A percentile compares a stretch with the other conserved stretches of the same genome.
phyloP scores from a whole-genome alignment of 2,797 vertebrate genomes.

The Triplophysa yarkandensis region DNA sequence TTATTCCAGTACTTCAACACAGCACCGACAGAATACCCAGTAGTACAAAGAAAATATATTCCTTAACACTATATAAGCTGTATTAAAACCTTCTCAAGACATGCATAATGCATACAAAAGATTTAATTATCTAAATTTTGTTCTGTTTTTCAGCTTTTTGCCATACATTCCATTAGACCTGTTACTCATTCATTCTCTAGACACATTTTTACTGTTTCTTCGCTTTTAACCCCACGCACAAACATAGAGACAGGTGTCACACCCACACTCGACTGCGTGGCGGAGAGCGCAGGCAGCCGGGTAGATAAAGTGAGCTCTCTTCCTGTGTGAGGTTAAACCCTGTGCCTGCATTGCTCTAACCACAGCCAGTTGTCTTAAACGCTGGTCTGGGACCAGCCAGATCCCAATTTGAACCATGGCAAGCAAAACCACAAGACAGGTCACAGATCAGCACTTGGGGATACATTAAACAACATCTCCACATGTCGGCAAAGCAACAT shows the following conservation, averaged over 20 bases:
- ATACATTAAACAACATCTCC: conserved; percentile 32
- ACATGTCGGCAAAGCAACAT: conserved; percentile 34
- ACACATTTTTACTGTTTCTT: conserved; percentile 36
- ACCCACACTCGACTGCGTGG: conserved; percentile 68
- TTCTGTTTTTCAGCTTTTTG: conserved; percentile 15
- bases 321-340: conserved; percentile 78
- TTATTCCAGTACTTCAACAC: neutral
- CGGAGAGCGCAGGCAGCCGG: conserved; percentile 45
- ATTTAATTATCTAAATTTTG: neutral
- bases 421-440: conserved; percentile 41
- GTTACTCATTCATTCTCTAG: conserved; percentile 34
- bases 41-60: too few relatives aligned
- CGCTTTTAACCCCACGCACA: neutral
- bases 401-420: conserved; percentile 13
- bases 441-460: conserved; percentile 40
- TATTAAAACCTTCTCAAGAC: neutral
- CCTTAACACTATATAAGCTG: too few relatives aligned
- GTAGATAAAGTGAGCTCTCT: conserved; percentile 75
- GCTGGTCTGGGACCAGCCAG: conserved; percentile 42
- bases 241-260: conserved; percentile 72
- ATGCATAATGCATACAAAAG: too few relatives aligned
- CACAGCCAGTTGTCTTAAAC: conserved; percentile 46
- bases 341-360: conserved; percentile 44
- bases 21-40: neutral
- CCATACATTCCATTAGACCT: conserved; percentile 13